Base-by-base conservation (phyloP, 2,797 vertebrate genomes). In the Danio albolineatus region DNA sequence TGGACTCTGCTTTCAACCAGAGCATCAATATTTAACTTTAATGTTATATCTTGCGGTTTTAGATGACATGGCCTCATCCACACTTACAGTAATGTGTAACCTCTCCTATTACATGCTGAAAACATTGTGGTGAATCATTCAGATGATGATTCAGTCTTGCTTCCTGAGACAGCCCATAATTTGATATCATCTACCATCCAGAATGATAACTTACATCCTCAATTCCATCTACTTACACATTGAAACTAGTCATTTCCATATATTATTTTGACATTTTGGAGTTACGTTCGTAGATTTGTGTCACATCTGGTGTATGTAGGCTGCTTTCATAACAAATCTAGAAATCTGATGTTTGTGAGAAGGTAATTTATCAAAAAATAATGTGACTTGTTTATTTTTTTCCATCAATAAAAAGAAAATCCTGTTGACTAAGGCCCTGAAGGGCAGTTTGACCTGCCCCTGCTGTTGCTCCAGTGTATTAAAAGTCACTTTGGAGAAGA, bases 11-110 rank as follows among this genome's bases (percentile, higher is more conserved):
- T 57, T 75, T 76, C 67, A 48, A 77, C 62, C 51, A 21, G 69
- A 84, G 67, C 64, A 75, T 81, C 39, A 85, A 87, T 83, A 81
- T 81, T 82, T 84, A 84, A 84, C 84, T 53, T 41, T 5, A 48
- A 61, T 61, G 64, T 83, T 60, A 72, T 82, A 46, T 53, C 46
- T 84, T 85, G 84, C 78, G 76, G n/a, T 69, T 79, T 64, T 65
- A 64, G 39, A 61, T 46, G 46, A 59, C n/a, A 65, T 53, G 46
- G 49, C 13, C 61, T 71, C 38, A 59, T 46, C 14, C 10, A 19
- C 21, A 36, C 36, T 70, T 36, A 61, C 17, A 36, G 44, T 79
- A 71, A 82, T 76, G 57, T 66, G 57, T 75, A 76, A 76, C 59
- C 49, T 76, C 61, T 71, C 70, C 14, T 44, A 70, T 65, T 54